These are phyloP conservation scores for Trachelus tabidus DNA, from an alignment of 2,888 invertebrate species.

Conservation along the genomic window DNA sequence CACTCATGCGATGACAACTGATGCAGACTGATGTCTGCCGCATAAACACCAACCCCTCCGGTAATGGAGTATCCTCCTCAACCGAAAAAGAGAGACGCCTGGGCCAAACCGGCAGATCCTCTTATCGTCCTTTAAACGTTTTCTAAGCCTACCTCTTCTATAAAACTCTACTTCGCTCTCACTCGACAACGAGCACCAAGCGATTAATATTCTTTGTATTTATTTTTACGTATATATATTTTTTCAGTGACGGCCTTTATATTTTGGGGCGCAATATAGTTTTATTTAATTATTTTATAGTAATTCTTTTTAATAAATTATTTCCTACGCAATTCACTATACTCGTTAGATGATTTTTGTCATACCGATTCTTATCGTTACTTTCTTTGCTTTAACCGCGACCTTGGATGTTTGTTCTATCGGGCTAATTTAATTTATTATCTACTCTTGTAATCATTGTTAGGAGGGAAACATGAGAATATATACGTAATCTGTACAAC, in stretches of 20 bases:
- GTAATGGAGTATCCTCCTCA: slow-evolving; percentile 4
- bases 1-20: slow-evolving; percentile 51
- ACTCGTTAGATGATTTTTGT: too few relatives aligned
- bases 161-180: background rate
- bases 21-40: slow-evolving; percentile 13
- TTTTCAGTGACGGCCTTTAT: too few relatives aligned
- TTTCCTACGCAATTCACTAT: too few relatives aligned
- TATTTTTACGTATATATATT: too few relatives aligned
- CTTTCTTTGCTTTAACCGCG: too few relatives aligned
- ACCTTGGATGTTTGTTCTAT: background rate
- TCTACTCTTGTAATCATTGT: background rate
- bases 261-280: too few relatives aligned
- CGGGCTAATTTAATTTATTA: background rate
- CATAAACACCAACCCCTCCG: slow-evolving; percentile 4
- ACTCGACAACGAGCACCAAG: background rate
- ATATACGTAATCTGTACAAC: background rate
- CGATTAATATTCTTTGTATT: background rate
- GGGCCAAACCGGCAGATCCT: background rate
- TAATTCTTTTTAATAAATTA: too few relatives aligned
- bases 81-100: background rate
- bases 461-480: background rate
- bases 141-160: background rate
- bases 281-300: too few relatives aligned
- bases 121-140: slow-evolving; percentile 6
- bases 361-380: too few relatives aligned